Conservation (phyloP, 2,888 invertebrate species). For the Tolmerus cingulatus region DNA sequence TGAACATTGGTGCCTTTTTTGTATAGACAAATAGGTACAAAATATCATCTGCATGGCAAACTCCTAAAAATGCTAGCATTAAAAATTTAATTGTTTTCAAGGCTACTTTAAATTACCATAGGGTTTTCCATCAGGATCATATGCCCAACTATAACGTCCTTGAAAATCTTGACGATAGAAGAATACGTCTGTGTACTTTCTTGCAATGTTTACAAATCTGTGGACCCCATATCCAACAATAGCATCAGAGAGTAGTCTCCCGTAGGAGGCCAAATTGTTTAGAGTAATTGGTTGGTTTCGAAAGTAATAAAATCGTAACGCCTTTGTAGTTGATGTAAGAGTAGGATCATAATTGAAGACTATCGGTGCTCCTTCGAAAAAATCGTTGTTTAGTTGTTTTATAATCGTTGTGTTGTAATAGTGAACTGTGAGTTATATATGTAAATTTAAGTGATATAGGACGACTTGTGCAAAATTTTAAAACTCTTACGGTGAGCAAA, state of each 20-base stretch:
- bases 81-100: not conserved
- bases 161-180: slow-evolving; percentile 70
- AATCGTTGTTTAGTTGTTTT: slow-evolving; percentile 55
- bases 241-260: slow-evolving; percentile 59
- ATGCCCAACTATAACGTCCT: slow-evolving; percentile 68
- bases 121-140: slow-evolving; percentile 64
- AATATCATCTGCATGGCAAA: slow-evolving; percentile 65
- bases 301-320: slow-evolving; percentile 54
- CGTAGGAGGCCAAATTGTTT: slow-evolving; percentile 42
- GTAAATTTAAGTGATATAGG: slow-evolving; percentile 48
- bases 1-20: slow-evolving; percentile 58
- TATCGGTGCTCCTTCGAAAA: slow-evolving; percentile 55
- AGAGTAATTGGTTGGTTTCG: slow-evolving; percentile 47
- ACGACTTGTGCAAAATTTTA: not conserved
- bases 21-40: slow-evolving; percentile 61
- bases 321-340: slow-evolving; percentile 55
- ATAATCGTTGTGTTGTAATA: not conserved
- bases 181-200: slow-evolving; percentile 67
- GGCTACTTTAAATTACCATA: slow-evolving; percentile 59
- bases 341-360: slow-evolving; percentile 62
- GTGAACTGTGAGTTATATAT: not conserved
- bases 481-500: slow-evolving; percentile 53
- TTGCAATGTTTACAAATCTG: slow-evolving; percentile 68
- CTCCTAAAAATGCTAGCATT: slow-evolving; percentile 55
- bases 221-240: slow-evolving; percentile 68